Percentiles rank a stretch among this genome's conserved stretches.
phyloP scores from a whole-genome alignment of 2,888 invertebrate species.

The Hedya salicella region DNA sequence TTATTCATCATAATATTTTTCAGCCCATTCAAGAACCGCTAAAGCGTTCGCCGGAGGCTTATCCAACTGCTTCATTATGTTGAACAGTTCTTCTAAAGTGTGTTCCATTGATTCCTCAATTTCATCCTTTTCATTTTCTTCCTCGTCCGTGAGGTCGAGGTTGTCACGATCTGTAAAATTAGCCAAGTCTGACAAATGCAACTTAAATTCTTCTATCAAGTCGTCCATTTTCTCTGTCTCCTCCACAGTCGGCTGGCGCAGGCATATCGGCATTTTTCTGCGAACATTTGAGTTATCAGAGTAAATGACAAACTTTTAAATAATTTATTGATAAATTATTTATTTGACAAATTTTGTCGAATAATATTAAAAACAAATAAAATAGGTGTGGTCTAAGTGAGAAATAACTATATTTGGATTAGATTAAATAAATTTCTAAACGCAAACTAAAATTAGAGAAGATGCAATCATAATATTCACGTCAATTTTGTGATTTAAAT shows the following conservation, averaged over 20 bases:
- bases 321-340: too few species aligned
- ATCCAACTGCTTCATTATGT: slow-evolving; percentile 5
- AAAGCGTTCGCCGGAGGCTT: slow-evolving; percentile 6
- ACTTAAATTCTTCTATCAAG: slow-evolving; percentile 10
- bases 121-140: not conserved
- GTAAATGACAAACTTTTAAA: slow-evolving; percentile 7
- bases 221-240: not conserved
- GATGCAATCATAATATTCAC: too few species aligned
- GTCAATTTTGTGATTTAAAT: too few species aligned
- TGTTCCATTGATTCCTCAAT: slow-evolving; percentile 7
- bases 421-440: too few species aligned
- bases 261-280: slow-evolving; percentile 11
- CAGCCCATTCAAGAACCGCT: not conserved
- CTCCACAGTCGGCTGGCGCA: not conserved
- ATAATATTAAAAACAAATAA: too few species aligned
- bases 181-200: not conserved
- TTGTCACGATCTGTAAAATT: not conserved
- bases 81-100: not conserved
- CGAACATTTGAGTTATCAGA: not conserved
- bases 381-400: too few species aligned
- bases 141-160: slow-evolving; percentile 6
- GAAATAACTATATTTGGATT: too few species aligned
- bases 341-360: too few species aligned
- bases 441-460: too few species aligned
- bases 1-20: not conserved